Evolutionary conservation across 2,888 invertebrate genomes (phyloP).

Genomic region (Maniola hyperantus): DNA sequence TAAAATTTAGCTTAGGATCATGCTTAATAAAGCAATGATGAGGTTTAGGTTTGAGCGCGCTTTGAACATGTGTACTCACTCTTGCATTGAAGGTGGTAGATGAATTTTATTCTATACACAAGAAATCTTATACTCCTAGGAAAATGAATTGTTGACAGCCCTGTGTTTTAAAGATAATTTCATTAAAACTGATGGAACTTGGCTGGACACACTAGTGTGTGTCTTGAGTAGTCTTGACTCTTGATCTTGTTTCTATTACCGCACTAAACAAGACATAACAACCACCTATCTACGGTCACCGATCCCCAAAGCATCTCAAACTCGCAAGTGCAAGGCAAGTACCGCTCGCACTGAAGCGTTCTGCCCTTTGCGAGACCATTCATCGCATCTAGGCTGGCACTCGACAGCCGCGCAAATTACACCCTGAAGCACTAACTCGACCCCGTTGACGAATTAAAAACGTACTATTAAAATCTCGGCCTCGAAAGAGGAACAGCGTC

Average conservation of each 20-base stretch:
- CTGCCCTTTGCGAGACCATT: constrained; percentile 39
- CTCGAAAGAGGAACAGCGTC: constrained; percentile 27
- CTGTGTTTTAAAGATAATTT: no score
- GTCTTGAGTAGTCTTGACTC: no score
- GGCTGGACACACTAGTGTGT: no score
- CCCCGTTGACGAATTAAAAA: constrained; percentile 41
- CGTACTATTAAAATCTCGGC: constrained; percentile 38
- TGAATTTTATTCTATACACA: no score
- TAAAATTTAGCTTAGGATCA: no score
- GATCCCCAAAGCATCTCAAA: constrained; percentile 19
- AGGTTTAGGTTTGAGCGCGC: no score
- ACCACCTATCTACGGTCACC: background rate
- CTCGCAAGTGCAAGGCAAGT: constrained; percentile 26
- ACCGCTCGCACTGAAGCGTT: constrained; percentile 33
- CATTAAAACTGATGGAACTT: no score
- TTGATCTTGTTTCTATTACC: background rate
- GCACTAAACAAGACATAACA: background rate
- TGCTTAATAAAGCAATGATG: no score
- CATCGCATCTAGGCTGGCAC: constrained; percentile 40
- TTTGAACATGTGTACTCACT: no score
- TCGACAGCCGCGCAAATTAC: constrained; percentile 39
- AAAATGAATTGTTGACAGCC: no score
- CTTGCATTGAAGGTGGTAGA: no score
- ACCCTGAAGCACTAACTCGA: constrained; percentile 36
- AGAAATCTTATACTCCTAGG: no score